Conservation (phyloP, 2,797 vertebrate genomes). For the Sebastes glaucus region DNA sequence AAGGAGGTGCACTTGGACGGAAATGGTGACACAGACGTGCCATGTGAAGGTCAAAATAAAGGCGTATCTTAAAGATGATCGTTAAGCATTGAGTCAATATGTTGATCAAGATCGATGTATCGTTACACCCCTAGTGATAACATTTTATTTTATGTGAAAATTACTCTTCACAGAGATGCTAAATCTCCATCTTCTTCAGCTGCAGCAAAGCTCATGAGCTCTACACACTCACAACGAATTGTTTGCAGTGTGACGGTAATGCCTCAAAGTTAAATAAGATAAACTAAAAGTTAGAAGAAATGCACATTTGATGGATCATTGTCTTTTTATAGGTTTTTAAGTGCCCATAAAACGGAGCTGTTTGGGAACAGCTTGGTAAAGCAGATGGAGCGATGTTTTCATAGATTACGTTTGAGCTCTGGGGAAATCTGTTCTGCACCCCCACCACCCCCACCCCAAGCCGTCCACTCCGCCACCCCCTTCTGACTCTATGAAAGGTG, state of each 20-base stretch:
- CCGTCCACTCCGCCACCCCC: conserved; percentile 35
- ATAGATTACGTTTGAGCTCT: conserved; percentile 75
- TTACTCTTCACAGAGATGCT: neutral
- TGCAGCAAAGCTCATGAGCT: neutral
- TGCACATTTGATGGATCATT: conserved; percentile 66
- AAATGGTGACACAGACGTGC: too few relatives aligned
- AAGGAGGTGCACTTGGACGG: too few relatives aligned
- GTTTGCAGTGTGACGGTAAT: conserved; percentile 15
- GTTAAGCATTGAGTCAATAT: too few relatives aligned
- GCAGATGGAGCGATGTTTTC: conserved; percentile 81
- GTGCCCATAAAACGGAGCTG: conserved; percentile 67
- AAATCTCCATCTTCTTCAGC: neutral
- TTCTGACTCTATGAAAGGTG: conserved; percentile 72
- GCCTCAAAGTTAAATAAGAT: conserved; percentile 56
- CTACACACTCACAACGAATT: neutral
- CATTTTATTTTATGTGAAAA: conserved; percentile 5
- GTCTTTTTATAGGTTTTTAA: conserved; percentile 72
- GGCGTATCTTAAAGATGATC: too few relatives aligned
- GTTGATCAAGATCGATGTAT: too few relatives aligned
- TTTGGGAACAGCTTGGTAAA: conserved; percentile 76
- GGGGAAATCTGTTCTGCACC: conserved; percentile 73
- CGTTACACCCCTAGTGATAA: neutral
- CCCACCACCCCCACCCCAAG: conserved; percentile 24
- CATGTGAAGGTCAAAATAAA: too few relatives aligned
- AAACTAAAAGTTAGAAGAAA: conserved; percentile 41